Evolutionary conservation across 1,140 invertebrate genomes (phyloP).

Genomic region (Phocides pigmalion): DNA sequence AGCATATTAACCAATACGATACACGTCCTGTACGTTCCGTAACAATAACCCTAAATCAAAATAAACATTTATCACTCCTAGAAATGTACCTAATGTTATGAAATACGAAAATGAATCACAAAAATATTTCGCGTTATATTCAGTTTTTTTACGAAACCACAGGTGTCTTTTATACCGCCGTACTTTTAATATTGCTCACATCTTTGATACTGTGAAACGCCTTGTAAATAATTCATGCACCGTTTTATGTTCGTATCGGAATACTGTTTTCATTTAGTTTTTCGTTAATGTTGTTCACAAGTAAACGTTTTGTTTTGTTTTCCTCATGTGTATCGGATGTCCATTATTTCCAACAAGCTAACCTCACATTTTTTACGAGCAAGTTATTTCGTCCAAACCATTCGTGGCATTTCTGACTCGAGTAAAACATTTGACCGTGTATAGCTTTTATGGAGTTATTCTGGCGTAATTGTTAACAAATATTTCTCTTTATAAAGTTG

Average conservation of each 20-base stretch:
- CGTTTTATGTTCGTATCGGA: constrained; percentile 27
- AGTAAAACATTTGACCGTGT: constrained; percentile 69
- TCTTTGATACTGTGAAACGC: constrained; percentile 47
- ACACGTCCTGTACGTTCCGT: not conserved
- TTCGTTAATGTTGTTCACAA: constrained; percentile 27
- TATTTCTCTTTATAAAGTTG: not conserved
- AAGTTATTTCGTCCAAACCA: constrained; percentile 71
- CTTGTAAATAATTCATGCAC: constrained; percentile 16
- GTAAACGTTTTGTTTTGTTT: constrained; percentile 43
- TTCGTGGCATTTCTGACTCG: constrained; percentile 70
- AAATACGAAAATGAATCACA: constrained; percentile 48
- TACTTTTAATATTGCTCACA: constrained; percentile 52
- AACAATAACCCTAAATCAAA: constrained; percentile 36
- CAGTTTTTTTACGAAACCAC: constrained; percentile 58
- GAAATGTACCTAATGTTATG: constrained; percentile 44
- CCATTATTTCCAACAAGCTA: constrained; percentile 67
- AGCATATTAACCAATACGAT: constrained; percentile 3
- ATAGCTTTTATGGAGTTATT: constrained; percentile 1
- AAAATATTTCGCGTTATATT: constrained; percentile 50
- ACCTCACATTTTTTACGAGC: constrained; percentile 71
- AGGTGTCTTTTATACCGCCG: constrained; percentile 63
- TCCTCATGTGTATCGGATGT: constrained; percentile 53
- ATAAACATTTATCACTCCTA: constrained; percentile 39
- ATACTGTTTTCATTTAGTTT: constrained; percentile 27
- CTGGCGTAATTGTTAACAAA: constrained; percentile 1